Evolutionary conservation across 2,797 vertebrate genomes (phyloP), one percentile per base, ranked within the genome.

Genomic region (Pseudomugil tenellus): DNA sequence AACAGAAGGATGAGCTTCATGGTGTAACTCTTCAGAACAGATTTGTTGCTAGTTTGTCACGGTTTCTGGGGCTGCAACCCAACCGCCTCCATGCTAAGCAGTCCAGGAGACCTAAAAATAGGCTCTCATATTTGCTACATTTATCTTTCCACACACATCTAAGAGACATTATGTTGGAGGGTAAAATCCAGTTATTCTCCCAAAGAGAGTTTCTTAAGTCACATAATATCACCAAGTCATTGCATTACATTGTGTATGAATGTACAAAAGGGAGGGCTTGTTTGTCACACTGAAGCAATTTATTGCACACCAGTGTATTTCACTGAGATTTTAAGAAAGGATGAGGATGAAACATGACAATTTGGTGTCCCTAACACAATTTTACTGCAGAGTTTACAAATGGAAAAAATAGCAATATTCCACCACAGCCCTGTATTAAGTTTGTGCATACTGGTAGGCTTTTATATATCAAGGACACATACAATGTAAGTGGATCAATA

Each of bases 141-240:
- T 92, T 80, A 93, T 93, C 91, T 93, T 85, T 64, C 70, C 67
- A 70, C 67, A 19, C 41, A 52, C 79, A 64, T 73, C 81, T 77
- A 49, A 13, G 87, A 92, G 89, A 88, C 84, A 82, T 87, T 67
- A 83, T 86, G 87, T 84, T 84, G 80, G 80, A 76, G 68, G 72
- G 70, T 77, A 77, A 85, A 92, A 93, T 92, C 82, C 79, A 88
- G 90, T 94, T 93, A 92, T 91, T 91, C 83, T 89, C 74, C 79
- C 79, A 87, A 90, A 87, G 85, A 91, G 87, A 88, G 91, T 92
- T 94, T 88, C 84, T 91, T 90, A 87, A 90, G 91, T 93, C 92
- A 81, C 84, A 89, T 85, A 89, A 81, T 80, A 93, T 94, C 91
- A 91, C 84, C 58, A 62, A 84, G 72, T 67, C 85, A 72, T 82